Conservation (phyloP, 2,888 invertebrate species). For the Dolichopus griseipennis region DNA sequence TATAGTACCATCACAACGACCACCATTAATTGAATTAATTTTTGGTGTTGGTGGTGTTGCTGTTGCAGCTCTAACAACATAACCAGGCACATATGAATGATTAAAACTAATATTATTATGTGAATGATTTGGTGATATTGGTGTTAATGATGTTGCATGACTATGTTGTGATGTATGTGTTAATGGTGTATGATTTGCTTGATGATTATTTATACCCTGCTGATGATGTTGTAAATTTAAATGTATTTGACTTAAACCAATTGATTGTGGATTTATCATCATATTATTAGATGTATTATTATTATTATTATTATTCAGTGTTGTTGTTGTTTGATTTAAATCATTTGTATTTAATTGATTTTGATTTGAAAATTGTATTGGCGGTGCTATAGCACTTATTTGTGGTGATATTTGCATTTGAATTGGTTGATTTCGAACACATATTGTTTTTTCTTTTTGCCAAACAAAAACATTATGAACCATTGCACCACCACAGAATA, state of each 20-base stretch:
- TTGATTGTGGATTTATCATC: not conserved
- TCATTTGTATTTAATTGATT: conserved; percentile 15
- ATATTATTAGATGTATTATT: not conserved
- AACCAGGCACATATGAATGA: conserved; percentile 33
- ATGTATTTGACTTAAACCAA: not conserved
- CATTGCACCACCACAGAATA: conserved; percentile 88
- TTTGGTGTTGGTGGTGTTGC: conserved; percentile 44
- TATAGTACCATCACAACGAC: conserved; percentile 14
- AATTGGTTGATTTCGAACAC: conserved; percentile 48
- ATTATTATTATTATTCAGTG: not conserved
- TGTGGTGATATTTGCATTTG: conserved; percentile 37
- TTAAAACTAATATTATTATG: conserved; percentile 44
- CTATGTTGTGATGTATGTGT: conserved; percentile 26
- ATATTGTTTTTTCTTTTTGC: conserved; percentile 83
- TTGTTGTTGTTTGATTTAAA: not conserved
- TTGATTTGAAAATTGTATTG: conserved; percentile 28
- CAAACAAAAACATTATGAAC: conserved; percentile 91
- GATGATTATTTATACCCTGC: conserved; percentile 19
- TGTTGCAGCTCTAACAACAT: conserved; percentile 38
- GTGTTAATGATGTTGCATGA: conserved; percentile 30
- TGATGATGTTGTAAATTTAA: conserved; percentile 11
- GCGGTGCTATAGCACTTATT: conserved; percentile 30
- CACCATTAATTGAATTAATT: conserved; percentile 26
- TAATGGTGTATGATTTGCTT: conserved; percentile 24
- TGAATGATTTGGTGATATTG: conserved; percentile 43